A percentile compares a stretch with the other conserved stretches of the same genome.
Conservation (phyloP, 1,140 invertebrate genomes). For the fruit fly (Drosophila melanogaster) region DNA sequence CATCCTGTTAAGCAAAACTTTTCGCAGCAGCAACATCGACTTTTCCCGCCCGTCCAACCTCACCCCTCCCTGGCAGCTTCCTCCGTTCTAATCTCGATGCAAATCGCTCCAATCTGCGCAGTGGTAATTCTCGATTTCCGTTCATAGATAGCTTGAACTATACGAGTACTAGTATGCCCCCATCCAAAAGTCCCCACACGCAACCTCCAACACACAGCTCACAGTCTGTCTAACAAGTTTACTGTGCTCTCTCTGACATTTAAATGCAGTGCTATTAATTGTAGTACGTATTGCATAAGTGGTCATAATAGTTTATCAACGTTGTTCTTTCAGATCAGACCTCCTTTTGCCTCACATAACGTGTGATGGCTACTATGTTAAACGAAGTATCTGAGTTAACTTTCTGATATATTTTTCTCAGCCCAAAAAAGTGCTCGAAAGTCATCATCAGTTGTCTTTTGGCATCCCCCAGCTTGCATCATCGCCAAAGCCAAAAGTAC, state of each 20-base stretch:
- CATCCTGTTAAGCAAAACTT: conserved; percentile 77
- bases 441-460: conserved; percentile 10
- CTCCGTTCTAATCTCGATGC: conserved; percentile 73
- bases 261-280: conserved; percentile 72
- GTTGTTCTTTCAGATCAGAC: neutral
- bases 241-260: conserved; percentile 53
- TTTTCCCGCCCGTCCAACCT: too few relatives aligned
- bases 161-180: conserved; percentile 22
- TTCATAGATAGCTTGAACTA: conserved; percentile 62
- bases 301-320: neutral
- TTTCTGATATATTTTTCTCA: neutral
- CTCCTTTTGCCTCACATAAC: neutral
- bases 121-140: conserved; percentile 84
- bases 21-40: conserved; percentile 40
- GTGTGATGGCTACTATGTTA: too few relatives aligned
- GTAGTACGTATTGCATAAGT: conserved; percentile 16
- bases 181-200: conserved; percentile 19
- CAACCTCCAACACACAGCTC: conserved; percentile 22
- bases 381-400: too few relatives aligned
- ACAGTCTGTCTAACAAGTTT: conserved; percentile 54
- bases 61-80: conserved; percentile 55
- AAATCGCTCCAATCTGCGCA: conserved; percentile 78
- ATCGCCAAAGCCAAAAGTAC: conserved; percentile 22
- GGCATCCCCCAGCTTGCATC: conserved; percentile 37
- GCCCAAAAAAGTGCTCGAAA: neutral